Evolutionary conservation across 2,797 vertebrate genomes (phyloP), one percentile per base, ranked within the genome.

Genomic region (Cryptoblepharus egeriae): DNA sequence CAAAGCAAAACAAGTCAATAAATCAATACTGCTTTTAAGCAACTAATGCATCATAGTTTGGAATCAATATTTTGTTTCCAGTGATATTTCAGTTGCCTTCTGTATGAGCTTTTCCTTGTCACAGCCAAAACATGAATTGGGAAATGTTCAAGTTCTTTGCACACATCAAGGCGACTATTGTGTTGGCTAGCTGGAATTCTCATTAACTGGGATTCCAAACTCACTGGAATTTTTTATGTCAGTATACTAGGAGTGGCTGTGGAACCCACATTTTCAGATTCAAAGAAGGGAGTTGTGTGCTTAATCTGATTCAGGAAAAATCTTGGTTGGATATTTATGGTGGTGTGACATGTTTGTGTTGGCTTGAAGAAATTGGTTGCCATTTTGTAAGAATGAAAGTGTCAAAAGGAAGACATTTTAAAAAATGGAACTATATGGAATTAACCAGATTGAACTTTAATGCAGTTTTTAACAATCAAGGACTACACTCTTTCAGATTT

Each of bases 241-340:
- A 71, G 5, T 30, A 15, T 77, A 2, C 13, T 77, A 63, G 30
- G 4, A 64, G 20, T n/a, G 5, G 3, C 4, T 82, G 5, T 16
- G 6, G 71, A 1, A 1, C 4, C 28, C 6, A 18, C 32, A 13
- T 79, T 20, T 8, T n/a, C 68, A 75, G 42, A 3, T 1, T 2
- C 2, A 4, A 35, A 61, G 18, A 80, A 74, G n/a, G 37, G 70
- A 80, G 6, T 2, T 28, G 24, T 28, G 5, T 0, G 0, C 70
- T 57, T 28, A 58, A 0, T 78, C 55, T 77, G 2, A 15, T 73
- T 20, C 1, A 32, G 26, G 63, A 85, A 78, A 4, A 6, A n/a
- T 13, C 3, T 1, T 37, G 30, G 18, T 12, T 72, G 0, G 49
- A 55, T 4, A 45, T 26, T 0, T 0, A 74, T n/a, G 3, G 13